Base-by-base conservation (phyloP, 2,113 vertebrate species). In the Parotia lawesii region DNA sequence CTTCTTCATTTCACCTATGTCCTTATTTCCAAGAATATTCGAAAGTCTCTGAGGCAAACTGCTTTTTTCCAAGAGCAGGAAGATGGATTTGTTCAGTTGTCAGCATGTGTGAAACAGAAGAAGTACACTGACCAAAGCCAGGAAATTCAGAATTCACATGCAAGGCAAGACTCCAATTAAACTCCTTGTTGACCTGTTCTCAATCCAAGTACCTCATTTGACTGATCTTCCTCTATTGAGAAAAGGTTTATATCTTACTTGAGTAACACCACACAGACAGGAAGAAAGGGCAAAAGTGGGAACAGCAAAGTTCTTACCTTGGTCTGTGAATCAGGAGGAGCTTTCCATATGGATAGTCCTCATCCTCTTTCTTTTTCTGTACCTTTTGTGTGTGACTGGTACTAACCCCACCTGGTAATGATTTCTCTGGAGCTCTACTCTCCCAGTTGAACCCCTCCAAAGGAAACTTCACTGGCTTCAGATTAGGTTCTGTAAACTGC, bases 281-380 rank as follows among this genome's bases (percentile, higher is more conserved):
- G 14, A 73, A 73, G 53, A 93, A 73, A 73, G 10, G 35, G 29
- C 67, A 8, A 0, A 72, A 80, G 44, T 38, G 35, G 40, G 58
- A 87, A 80, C 35, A 9, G 29, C 15, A 38, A 11, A 7, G 33
- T 25, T 60, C 38, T 64, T n/a, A 20, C 38, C 62, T 24, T 15
- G 9, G 40, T 56, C 44, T 61, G 53, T 28, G 58, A 60, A 76
- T 23, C 33, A 45, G 62, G 38, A 90, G 14, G 21, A 51, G 33
- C 16, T 70, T 81, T 25, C 16, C 7, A 5, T 5, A 21, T 8
- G 6, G 8, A 20, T 2, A 38, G 18, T 1, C 1, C 9, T 73
- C 58, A 16, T 60, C 23, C 35, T 71, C 22, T 45, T n/a, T 38
- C 44, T 44, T 84, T 58, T 65, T 51, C 37, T 53, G 5, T 25